These are phyloP conservation scores for Eupithecia abbreviata DNA, from an alignment of 2,888 invertebrate genomes.

Conservation along the genomic window DNA sequence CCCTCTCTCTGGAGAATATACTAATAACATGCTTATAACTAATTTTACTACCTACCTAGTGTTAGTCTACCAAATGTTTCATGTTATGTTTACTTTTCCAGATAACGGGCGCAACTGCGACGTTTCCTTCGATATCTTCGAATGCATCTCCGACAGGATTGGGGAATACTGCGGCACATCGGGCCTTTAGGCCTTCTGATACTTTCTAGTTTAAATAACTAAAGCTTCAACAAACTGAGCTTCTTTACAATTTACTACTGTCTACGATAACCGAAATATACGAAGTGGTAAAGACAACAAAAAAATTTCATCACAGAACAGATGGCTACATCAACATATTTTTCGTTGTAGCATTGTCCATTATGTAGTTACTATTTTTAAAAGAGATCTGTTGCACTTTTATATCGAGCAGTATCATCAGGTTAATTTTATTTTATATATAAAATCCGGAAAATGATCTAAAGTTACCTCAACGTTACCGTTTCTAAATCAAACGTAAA, in stretches of 20 bases:
- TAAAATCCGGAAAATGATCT: not conserved
- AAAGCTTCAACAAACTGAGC: not conserved
- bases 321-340: not conserved
- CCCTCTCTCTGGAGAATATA: not conserved
- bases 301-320: not conserved
- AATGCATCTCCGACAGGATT: constrained; percentile 91
- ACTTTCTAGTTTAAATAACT: not conserved
- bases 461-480: constrained; percentile 28
- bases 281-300: not conserved
- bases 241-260: not conserved
- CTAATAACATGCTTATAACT: not conserved
- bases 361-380: not conserved
- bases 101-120: constrained; percentile 89
- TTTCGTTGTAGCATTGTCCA: not conserved
- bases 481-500: constrained; percentile 1
- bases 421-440: not conserved
- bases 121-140: constrained; percentile 90
- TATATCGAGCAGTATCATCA: not conserved
- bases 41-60: too few species aligned
- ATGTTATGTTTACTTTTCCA: constrained; percentile 61
- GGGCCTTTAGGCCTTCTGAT: constrained; percentile 60
- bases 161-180: constrained; percentile 87
- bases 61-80: too few species aligned
- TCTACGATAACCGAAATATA: not conserved
- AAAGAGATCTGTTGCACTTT: not conserved